A percentile compares a stretch with the other conserved stretches of the same genome.
Conservation (phyloP, 2,113 vertebrate genomes). For the Amphiprion ocellaris region DNA sequence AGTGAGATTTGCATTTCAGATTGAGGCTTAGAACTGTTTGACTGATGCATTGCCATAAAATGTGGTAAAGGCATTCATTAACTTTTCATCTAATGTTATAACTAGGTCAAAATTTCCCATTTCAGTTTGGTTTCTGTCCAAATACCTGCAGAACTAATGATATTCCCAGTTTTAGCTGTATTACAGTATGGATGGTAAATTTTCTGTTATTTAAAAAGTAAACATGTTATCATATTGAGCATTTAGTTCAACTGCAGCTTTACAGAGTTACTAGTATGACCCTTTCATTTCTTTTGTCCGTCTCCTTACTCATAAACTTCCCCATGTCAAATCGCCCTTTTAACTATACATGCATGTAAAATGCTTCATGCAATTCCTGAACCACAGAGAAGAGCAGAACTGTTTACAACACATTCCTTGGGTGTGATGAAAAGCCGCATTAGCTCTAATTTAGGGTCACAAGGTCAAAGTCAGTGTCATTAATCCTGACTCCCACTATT, state of each 20-base stretch:
- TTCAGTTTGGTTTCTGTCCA: background rate
- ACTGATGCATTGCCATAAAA: too few species aligned
- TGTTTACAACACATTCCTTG: slow-evolving; percentile 38
- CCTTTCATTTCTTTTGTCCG: slow-evolving; percentile 16
- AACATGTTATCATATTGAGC: background rate
- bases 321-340: slow-evolving; percentile 60
- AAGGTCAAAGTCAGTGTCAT: slow-evolving; percentile 39
- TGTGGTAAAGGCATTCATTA: background rate
- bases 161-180: too few species aligned
- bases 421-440: slow-evolving; percentile 26
- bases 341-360: slow-evolving; percentile 54
- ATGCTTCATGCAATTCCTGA: slow-evolving; percentile 29
- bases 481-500: slow-evolving; percentile 36
- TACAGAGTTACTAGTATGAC: background rate
- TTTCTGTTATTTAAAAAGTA: background rate
- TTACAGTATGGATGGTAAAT: background rate
- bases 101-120: background rate
- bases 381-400: slow-evolving; percentile 24
- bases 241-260: background rate
- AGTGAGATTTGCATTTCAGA: too few species aligned
- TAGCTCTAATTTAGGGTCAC: slow-evolving; percentile 26
- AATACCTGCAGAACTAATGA: background rate
- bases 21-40: too few species aligned
- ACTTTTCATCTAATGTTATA: background rate
- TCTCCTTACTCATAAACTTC: slow-evolving; percentile 27